Evolutionary conservation across 1,140 invertebrate species (phyloP).

Genomic region (Oedothorax gibbosus): DNA sequence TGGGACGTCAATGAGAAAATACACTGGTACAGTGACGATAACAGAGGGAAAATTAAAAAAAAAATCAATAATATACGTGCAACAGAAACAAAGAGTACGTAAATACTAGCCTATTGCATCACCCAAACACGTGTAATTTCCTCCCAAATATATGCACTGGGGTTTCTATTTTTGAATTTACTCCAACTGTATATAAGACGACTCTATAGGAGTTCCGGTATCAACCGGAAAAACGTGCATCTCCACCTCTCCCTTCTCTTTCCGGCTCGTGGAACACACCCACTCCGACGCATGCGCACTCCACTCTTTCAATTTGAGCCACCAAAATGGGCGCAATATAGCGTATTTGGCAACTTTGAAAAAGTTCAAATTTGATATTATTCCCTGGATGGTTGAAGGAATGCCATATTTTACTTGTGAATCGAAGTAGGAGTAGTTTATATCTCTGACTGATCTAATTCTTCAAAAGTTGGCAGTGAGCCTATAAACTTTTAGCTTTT

Average conservation of each 20-base stretch:
- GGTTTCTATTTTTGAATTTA: too few relatives aligned
- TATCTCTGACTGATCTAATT: not conserved
- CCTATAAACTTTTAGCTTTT: not conserved
- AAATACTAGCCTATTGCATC: too few relatives aligned
- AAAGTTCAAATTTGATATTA: not conserved
- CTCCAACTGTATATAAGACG: too few relatives aligned
- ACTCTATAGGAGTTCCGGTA: too few relatives aligned
- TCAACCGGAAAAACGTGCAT: too few relatives aligned
- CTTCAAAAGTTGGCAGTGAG: not conserved
- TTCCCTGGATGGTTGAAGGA: not conserved
- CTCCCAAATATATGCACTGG: too few relatives aligned
- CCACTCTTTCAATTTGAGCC: not conserved
- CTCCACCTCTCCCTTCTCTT: not conserved
- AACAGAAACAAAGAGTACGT: too few relatives aligned
- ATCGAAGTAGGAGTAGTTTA: not conserved
- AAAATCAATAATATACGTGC: too few relatives aligned
- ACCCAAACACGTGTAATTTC: too few relatives aligned
- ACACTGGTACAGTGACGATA: too few relatives aligned
- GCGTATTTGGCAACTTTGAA: not conserved
- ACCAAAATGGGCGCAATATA: not conserved
- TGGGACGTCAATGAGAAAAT: too few relatives aligned
- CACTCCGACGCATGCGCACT: constrained; percentile 1
- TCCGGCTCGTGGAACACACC: not conserved
- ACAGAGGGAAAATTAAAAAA: too few relatives aligned
- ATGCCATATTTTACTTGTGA: not conserved